Evolutionary conservation across 2,113 vertebrate genomes (phyloP), one percentile per base, ranked within the genome.

Genomic region (Myodes glareolus): DNA sequence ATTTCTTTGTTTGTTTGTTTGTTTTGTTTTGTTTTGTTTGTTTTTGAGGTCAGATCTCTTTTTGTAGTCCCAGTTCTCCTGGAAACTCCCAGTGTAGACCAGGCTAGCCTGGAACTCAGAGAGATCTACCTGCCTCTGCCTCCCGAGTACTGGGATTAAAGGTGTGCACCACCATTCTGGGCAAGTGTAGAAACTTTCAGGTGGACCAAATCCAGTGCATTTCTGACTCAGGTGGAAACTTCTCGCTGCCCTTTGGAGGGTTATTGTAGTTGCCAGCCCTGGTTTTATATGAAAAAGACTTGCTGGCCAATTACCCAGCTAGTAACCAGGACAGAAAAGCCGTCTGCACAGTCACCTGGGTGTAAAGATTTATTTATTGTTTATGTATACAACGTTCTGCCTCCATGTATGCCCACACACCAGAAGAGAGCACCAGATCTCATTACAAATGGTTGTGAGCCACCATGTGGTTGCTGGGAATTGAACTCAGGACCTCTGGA

Each of bases 261-360:
- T 58, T 50, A 3, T 76, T 70, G 50, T 33, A 13, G 31, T 33
- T 63, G n/a, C 68, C 58, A 39, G 87, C 25, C 14, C 0, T 7
- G 55, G 14, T 39, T 68, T 21, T 75, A 39, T 47, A 80, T 31
- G 72, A 77, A 29, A 63, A 45, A 68, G 89, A 25, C 5, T 52
- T 23, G 7, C 67, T 31, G 3, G 31, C 23, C 17, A 52, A 19
- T 55, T 5, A 77, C n/a, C 10, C 25, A 77, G 50, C n/a, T 36
- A 25, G 67, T 3, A 87, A 23, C 70, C 19, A 16, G 10, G 33
- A 70, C 70, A 39, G 70, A 21, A 87, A 25, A 33, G 23, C 10
- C 0, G 1, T n/a, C 27, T 21, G 1, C 23, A 33, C 10, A 27
- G 33, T 39, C 58, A 23, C 33, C 19, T 5, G 55, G 47, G 4